phyloP scores from a whole-genome alignment of 2,113 vertebrate species.

The Ammospiza caudacuta region DNA sequence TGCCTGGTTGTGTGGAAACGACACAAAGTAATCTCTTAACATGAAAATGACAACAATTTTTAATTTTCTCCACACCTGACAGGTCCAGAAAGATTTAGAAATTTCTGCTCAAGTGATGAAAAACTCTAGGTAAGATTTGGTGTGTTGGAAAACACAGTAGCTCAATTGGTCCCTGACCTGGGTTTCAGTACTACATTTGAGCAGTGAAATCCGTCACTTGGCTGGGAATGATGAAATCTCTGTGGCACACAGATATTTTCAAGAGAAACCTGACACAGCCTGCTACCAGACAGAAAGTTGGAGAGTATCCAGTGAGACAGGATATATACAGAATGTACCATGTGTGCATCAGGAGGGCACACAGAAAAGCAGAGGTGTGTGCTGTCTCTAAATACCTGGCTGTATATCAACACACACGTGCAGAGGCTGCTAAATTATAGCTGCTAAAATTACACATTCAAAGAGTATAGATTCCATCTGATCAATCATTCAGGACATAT shows the following conservation, averaged over 20 bases:
- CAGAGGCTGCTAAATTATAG: background rate
- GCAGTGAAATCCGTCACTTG: background rate
- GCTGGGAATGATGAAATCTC: background rate
- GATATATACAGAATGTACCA: background rate
- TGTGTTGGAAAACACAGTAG: background rate
- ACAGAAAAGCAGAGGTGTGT: background rate
- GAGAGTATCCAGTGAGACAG: background rate
- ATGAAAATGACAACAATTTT: background rate
- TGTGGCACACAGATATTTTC: background rate
- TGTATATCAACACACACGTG: background rate
- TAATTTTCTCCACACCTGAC: background rate
- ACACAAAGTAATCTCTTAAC: background rate
- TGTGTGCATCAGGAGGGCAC: background rate
- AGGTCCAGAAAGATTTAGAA: background rate
- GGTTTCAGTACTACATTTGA: background rate
- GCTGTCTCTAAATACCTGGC: background rate
- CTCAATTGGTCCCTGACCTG: background rate
- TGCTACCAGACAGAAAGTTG: background rate
- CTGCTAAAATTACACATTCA: background rate
- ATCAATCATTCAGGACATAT: constrained; percentile 38
- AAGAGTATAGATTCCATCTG: background rate
- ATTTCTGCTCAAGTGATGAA: background rate
- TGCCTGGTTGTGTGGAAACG: background rate
- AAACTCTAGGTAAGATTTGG: background rate
- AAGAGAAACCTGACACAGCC: background rate